phyloP scores from a whole-genome alignment of 92 coral and sea anemone genomes.

The Porites cylindrica region DNA sequence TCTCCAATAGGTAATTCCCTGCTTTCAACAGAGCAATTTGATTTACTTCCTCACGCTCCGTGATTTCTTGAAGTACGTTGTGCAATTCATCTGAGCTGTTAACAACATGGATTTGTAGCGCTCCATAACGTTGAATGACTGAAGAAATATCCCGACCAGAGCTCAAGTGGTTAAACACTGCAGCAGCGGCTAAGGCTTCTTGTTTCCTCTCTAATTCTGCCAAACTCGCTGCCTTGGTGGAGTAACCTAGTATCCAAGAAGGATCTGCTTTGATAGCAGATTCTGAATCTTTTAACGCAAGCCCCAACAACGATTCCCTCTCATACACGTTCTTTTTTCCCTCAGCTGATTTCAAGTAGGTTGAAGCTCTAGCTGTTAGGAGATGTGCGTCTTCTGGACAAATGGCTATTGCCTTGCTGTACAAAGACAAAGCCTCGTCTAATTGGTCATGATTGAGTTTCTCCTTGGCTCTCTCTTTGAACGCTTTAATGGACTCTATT shows the following conservation, averaged over 20 bases:
- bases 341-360: slow-evolving; percentile 3
- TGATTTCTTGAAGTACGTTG: neutral
- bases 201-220: neutral
- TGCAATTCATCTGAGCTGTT: neutral
- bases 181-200: slow-evolving; percentile 12
- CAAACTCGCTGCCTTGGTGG: neutral
- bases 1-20: slow-evolving; percentile 6
- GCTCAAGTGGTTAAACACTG: slow-evolving; percentile 28
- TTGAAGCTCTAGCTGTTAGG: slow-evolving; percentile 6
- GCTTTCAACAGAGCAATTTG: slow-evolving; percentile 2
- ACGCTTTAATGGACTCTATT: neutral
- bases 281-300: neutral
- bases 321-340: neutral
- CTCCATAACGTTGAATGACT: slow-evolving; percentile 1
- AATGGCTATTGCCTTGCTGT: neutral
- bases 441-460: neutral
- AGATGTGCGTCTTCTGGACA: slow-evolving; percentile 4
- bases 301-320: neutral
- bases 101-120: neutral
- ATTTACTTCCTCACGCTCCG: neutral
- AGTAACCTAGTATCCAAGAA: slow-evolving; percentile 10
- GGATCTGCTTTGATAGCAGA: slow-evolving; percentile 8
- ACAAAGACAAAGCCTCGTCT: neutral
- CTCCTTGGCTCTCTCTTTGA: neutral
- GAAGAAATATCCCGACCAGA: slow-evolving; percentile 4